A percentile compares a stretch with the other conserved stretches of the same genome.
Evolutionary conservation across 2,113 vertebrate genomes (phyloP).

Genomic region (Corythornis vintsioides): DNA sequence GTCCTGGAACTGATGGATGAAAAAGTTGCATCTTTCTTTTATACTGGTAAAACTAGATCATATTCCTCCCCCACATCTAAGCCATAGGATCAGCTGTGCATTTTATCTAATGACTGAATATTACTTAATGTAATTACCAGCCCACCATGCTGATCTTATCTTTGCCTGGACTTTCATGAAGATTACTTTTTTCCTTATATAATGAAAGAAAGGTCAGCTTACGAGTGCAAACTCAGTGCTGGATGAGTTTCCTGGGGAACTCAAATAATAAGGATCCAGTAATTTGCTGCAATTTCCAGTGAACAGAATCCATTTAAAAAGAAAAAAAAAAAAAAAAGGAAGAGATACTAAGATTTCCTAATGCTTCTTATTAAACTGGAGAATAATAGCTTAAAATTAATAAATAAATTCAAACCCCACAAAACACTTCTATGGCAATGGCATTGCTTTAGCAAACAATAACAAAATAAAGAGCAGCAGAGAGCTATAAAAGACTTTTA

Average conservation of each 20-base stretch:
- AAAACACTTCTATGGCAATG: neutral
- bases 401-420: neutral
- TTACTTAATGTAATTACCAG: slow-evolving; percentile 75
- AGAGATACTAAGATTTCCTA: neutral
- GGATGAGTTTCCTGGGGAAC: slow-evolving; percentile 42
- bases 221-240: neutral
- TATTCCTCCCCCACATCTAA: slow-evolving; percentile 67
- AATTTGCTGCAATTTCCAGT: slow-evolving; percentile 45
- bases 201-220: slow-evolving; percentile 69
- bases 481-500: neutral
- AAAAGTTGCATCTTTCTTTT: slow-evolving; percentile 68
- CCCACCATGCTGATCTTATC: slow-evolving; percentile 76
- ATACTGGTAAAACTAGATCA: slow-evolving; percentile 59
- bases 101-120: slow-evolving; percentile 65
- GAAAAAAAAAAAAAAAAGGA: neutral
- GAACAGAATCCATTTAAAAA: slow-evolving; percentile 4
- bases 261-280: slow-evolving; percentile 14
- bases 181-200: slow-evolving; percentile 55
- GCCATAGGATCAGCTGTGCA: slow-evolving; percentile 76
- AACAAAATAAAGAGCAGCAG: slow-evolving; percentile 22
- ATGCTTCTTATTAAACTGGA: neutral
- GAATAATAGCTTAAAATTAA: neutral
- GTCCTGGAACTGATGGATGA: slow-evolving; percentile 18
- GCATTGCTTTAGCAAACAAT: neutral
- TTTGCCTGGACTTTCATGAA: slow-evolving; percentile 53